Evolutionary conservation across 2,888 invertebrate genomes (phyloP), one percentile per base, ranked within the genome.

Genomic region (Megaustenia siamemsis): DNA sequence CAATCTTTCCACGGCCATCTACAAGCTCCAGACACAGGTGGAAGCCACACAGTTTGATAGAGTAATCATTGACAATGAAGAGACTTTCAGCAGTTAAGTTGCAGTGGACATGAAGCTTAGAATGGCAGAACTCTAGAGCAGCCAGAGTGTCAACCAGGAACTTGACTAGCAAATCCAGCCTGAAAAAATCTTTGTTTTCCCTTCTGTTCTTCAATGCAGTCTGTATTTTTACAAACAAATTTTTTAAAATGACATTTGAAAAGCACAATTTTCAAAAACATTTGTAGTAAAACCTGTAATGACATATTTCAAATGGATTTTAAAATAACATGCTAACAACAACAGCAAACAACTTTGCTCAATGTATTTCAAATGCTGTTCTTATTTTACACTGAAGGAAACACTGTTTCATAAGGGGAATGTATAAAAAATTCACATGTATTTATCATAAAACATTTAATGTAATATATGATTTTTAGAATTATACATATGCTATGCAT

Each of bases 71-170:
- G 21, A 53, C 73, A 69, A 79, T 71, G 53, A 82, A 71, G n/a
- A 86, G 56, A 68, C 80, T 86, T 3, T 56, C 80, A 35, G 85
- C 71, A 1, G 86, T 87, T 60, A 87, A 68, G 56, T 86, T 84
- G 40, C 87, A 63, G 43, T 87, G 87, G n/a, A 86, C 76, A 60
- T 80, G 56, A 21, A 56, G 60, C 24, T 86, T 60, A 12, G 79
- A 63, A 63, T 87, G 87, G 32, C 85, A 83, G 45, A 71, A 80
- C 60, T 83, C 45, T 15, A 87, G 5, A n/a, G 84, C 87, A 28
- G 75, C 45, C 68, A 85, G 28, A 35, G 80, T 68, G 28, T 69
- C 80, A 45, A 69, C 8, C 38, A 81, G 18, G 38, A 69, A 81
- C 38, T 69, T 68, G 35, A 68, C 38, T 10, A 81, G 69, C 3